Evolutionary conservation across 2,888 invertebrate species (phyloP), one percentile per base, ranked within the genome.

Genomic region (Macaria notata): DNA sequence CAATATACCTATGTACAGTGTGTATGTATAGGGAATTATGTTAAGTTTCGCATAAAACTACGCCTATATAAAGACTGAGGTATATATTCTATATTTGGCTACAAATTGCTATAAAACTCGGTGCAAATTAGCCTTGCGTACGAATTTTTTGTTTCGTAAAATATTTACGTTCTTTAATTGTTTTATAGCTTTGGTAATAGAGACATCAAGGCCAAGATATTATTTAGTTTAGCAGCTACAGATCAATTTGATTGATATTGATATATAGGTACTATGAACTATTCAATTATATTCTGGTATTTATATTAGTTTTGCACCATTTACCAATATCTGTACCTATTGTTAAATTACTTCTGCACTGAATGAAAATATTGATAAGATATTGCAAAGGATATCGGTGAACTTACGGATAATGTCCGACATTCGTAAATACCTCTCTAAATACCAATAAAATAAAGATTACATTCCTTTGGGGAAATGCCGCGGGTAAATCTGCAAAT

Each of bases 341-440:
- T 36, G 41, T n/a, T 5, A n/a, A 50, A 33, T 9, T 36, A 54
- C 7, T 53, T 58, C 38, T 54, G 7, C 42, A 7, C 5, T 31
- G 52, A 63, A 68, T 72, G 69, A 68, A 63, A 65, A 71, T 64
- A 65, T 64, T 51, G 49, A 33, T 64, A 61, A 67, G 53, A 61
- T 63, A 64, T 62, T 57, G 49, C 46, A 41, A 51, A 46, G 38
- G 50, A 8, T 56, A 56, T 57, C 54, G 31, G 29, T 42, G 36
- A 47, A 46, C 31, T 30, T 46, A 36, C 44, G 9, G 31, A 56
- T 50, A 30, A 45, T 31, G 30, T 9, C 30, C 9, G 4, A 29
- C 9, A n/a, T 9, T 51, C 31, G 46, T 9, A 53, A 56, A 56
- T 47, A 41, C 33, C 19, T 53, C 47, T 48, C 41, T 55, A 55